Evolutionary conservation across 2,888 invertebrate genomes (phyloP), one percentile per base, ranked within the genome.

Genomic region (Oegoconia quadripuncta): DNA sequence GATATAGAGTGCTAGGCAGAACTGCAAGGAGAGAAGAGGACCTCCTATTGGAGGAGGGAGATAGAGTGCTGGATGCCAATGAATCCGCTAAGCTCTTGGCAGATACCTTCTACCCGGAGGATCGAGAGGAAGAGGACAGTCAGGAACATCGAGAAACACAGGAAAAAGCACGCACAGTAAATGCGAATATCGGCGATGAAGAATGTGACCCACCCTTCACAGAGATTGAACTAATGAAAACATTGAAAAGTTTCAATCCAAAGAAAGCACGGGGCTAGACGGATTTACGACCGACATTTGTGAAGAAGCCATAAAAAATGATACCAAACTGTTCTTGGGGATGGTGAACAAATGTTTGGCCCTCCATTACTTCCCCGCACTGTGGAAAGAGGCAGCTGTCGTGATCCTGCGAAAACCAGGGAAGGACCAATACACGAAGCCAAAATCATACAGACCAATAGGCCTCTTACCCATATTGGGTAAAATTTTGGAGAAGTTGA

Each of bases 211-310:
- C 17, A 7, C 14, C 14, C 7, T 31, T 40, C 11, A 35, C 31
- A 2, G 4, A 5, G 8, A 6, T 3, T 2, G 40, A 40, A 32
- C 7, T 40, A 0, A 14, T 12, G 6, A 3, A 6, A 1, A 22
- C 37, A 2, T 3, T 41, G 3, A n/a, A 11, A 8, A 29, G 12
- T 7, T 25, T 49, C 5, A 41, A 39, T 30, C 38, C 44, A 0
- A 41, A 35, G 18, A 45, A 50, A 16, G 46, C 46, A 0, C 50
- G 46, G 0, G 46, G 50, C 0, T 8, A 0, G 46, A 47, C 9
- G 44, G 45, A 2, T 38, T 43, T 2, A 43, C 46, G 0, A 26
- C 44, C 1, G 49, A 46, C 16, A 49, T 49, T 0, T 42, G 41
- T 8, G 2, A 9, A n/a, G 5, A 5, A 4, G 25, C n/a, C 1